Conservation (phyloP, 2,113 vertebrate genomes). For the Protomyctophum bolini region DNA sequence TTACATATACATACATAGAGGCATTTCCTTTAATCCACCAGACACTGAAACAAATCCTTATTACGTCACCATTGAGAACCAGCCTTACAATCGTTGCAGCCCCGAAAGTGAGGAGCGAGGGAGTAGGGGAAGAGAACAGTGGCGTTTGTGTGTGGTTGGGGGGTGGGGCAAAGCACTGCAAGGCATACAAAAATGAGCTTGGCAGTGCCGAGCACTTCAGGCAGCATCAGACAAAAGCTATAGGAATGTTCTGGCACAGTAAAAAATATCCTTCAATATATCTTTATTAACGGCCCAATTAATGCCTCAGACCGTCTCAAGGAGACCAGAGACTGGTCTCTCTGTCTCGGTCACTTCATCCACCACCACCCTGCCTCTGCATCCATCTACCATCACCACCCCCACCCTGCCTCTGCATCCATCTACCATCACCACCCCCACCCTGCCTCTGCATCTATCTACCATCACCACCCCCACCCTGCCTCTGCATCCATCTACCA, state of each 20-base stretch:
- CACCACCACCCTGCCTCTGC: constrained; percentile 21
- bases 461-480: too few species aligned
- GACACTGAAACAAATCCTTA: too few species aligned
- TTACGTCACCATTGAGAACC: too few species aligned
- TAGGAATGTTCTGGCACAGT: constrained; percentile 23
- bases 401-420: too few species aligned
- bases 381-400: too few species aligned
- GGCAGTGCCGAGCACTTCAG: constrained; percentile 14
- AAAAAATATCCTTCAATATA: constrained; percentile 34
- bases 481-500: too few species aligned
- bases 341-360: not conserved
- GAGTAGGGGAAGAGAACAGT: not conserved
- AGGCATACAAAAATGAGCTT: constrained; percentile 26
- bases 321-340: constrained; percentile 51
- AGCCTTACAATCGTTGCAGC: too few species aligned
- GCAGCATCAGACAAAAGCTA: constrained; percentile 28
- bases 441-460: too few species aligned
- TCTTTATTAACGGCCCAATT: constrained; percentile 50
- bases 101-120: not conserved
- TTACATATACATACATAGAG: too few species aligned
- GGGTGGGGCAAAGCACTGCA: not conserved
- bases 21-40: too few species aligned
- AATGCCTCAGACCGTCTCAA: constrained; percentile 46
- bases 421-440: too few species aligned
- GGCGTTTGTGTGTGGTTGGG: not conserved